phyloP scores from a whole-genome alignment of 2,797 vertebrate genomes.

The Sandelia bainsii region DNA sequence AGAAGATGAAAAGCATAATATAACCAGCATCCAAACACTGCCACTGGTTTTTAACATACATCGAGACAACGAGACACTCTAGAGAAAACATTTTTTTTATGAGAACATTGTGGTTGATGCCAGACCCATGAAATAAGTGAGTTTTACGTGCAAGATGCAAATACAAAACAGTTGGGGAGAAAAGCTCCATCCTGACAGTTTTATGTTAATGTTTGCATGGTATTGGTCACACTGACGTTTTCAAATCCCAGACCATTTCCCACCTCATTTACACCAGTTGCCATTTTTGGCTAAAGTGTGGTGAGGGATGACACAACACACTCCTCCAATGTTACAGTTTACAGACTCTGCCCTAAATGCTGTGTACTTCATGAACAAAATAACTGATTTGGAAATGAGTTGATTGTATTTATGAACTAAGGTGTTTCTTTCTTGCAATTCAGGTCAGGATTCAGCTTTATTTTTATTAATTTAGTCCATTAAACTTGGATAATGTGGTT shows the following conservation, averaged over 20 bases:
- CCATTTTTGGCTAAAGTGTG: conserved; percentile 5
- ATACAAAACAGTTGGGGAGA: background rate
- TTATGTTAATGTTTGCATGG: background rate
- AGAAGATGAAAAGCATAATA: no score
- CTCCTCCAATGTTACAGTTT: background rate
- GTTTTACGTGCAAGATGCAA: background rate
- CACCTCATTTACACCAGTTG: conserved; percentile 5
- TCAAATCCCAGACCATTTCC: background rate
- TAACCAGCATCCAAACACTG: background rate
- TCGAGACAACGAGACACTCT: background rate
- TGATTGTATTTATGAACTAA: background rate
- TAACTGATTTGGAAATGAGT: background rate
- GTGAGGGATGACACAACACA: conserved; percentile 1
- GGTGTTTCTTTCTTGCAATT: background rate
- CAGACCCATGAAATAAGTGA: no score
- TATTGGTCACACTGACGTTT: background rate
- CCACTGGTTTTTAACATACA: background rate
- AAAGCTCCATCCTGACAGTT: no score
- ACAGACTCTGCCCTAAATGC: background rate
- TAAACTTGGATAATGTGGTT: background rate
- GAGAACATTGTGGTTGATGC: background rate
- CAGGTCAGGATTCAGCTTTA: background rate
- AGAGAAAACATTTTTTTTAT: background rate
- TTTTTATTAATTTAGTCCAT: conserved; percentile 1
- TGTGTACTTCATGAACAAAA: conserved; percentile 12